Conservation (phyloP, 2,888 invertebrate genomes). For the Rhopalosiphum nymphaeae region DNA sequence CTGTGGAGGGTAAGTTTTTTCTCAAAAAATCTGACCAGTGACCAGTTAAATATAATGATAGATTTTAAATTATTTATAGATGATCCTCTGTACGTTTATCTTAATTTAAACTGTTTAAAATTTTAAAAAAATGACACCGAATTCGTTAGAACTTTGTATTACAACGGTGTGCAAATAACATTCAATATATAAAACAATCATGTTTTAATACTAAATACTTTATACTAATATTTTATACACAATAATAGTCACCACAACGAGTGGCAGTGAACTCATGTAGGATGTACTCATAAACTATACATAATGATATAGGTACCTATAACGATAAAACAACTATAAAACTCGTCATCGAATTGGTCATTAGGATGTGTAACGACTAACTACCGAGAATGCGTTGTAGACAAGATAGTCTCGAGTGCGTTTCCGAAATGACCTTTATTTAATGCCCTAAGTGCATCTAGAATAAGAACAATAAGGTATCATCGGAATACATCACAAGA, state of each 20-base stretch:
- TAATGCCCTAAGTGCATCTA: too few species aligned
- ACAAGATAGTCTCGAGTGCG: background rate
- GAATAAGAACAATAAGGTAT: too few species aligned
- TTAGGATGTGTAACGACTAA: background rate
- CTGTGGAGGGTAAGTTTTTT: conserved; percentile 82
- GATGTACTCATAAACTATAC: background rate
- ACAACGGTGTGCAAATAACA: background rate
- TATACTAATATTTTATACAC: background rate
- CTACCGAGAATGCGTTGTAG: background rate
- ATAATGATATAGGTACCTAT: background rate
- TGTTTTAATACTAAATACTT: background rate
- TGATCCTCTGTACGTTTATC: background rate
- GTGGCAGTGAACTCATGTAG: background rate
- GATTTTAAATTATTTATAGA: background rate
- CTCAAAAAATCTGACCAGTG: background rate
- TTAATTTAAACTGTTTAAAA: background rate
- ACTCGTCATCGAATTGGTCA: background rate
- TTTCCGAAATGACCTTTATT: too few species aligned
- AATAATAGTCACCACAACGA: background rate
- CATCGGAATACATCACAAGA: too few species aligned
- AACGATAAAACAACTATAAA: background rate
- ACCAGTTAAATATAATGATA: background rate
- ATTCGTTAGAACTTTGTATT: background rate
- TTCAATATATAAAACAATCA: background rate
- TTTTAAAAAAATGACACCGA: background rate